phyloP scores from a whole-genome alignment of 92 coral and sea anemone genomes.

The Blastomussa wellsi region DNA sequence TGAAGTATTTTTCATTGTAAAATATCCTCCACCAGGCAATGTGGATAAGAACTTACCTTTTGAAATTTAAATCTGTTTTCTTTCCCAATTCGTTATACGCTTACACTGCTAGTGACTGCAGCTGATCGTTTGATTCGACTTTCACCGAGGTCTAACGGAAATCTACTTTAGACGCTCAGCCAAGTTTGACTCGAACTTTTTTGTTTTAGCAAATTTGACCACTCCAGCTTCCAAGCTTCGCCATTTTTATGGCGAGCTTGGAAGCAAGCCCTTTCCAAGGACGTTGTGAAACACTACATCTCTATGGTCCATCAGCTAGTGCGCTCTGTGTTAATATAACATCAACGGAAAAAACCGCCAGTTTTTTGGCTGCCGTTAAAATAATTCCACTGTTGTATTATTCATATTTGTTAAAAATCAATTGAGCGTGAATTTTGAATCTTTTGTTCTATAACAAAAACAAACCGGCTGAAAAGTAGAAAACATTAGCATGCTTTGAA shows the following conservation, averaged over 20 bases:
- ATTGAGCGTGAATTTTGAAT: slow-evolving; percentile 27
- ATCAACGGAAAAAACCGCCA: slow-evolving; percentile 16
- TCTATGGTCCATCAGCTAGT: not conserved
- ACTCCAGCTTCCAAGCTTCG: not conserved
- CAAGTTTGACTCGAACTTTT: not conserved
- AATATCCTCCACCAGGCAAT: not conserved
- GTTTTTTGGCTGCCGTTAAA: slow-evolving; percentile 23
- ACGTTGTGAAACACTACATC: not conserved
- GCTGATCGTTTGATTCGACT: not conserved
- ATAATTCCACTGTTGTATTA: slow-evolving; percentile 9
- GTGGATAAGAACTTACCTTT: not conserved
- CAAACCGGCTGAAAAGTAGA: not conserved
- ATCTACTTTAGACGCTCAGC: not conserved
- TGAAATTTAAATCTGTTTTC: not conserved
- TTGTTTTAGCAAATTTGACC: not conserved
- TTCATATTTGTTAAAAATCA: slow-evolving; percentile 21
- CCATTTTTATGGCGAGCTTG: slow-evolving; percentile 12
- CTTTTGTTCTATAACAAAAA: not conserved
- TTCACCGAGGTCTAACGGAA: not conserved
- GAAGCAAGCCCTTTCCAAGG: slow-evolving; percentile 26
- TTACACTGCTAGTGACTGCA: not conserved
- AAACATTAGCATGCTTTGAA: not conserved
- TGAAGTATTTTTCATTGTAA: not conserved
- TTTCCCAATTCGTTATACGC: not conserved
- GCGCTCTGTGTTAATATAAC: not conserved